These are phyloP conservation scores for Meganola albula DNA, from an alignment of 2,888 invertebrate species.

Conservation along the genomic window DNA sequence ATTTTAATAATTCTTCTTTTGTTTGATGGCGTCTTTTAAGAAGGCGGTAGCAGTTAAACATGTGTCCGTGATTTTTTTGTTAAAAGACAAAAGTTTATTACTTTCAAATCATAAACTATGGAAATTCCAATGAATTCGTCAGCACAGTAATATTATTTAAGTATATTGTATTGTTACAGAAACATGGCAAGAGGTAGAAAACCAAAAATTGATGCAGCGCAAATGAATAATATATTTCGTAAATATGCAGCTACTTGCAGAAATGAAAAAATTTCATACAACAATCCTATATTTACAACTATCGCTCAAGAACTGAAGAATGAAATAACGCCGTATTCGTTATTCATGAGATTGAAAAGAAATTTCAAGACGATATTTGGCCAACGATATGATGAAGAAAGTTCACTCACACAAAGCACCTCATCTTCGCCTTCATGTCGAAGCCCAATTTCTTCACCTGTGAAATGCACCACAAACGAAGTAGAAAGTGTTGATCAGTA, in stretches of 20 bases:
- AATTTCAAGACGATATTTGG: conserved; percentile 6
- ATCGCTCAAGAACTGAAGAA: conserved; percentile 2
- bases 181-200: conserved; percentile 2
- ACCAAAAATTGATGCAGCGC: conserved; percentile 1
- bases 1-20: too few relatives aligned
- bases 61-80: too few relatives aligned
- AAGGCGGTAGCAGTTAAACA: too few relatives aligned
- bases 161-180: conserved; percentile 1
- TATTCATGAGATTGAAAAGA: conserved; percentile 3
- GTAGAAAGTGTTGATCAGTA: neutral
- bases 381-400: conserved; percentile 9
- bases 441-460: conserved; percentile 1
- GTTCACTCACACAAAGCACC: conserved; percentile 7
- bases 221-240: neutral
- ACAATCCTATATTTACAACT: conserved; percentile 2
- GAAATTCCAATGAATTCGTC: too few relatives aligned
- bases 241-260: conserved; percentile 2
- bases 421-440: neutral
- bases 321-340: neutral
- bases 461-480: conserved; percentile 2
- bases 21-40: too few relatives aligned
- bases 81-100: too few relatives aligned
- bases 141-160: too few relatives aligned
- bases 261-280: conserved; percentile 1
- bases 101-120: too few relatives aligned